Base-by-base conservation (phyloP, 1,140 invertebrate species). In the Drosophila funebris region DNA sequence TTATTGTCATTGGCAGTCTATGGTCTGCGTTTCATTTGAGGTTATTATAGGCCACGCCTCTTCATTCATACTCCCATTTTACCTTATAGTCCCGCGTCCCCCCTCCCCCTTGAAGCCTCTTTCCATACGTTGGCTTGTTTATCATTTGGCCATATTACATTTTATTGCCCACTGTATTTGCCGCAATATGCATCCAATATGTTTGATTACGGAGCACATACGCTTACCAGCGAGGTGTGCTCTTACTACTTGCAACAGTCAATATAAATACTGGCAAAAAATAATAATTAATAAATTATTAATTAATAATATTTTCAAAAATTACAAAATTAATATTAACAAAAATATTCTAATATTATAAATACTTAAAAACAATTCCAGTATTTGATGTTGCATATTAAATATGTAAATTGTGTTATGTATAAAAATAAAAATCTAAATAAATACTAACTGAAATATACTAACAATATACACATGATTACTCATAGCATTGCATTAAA, bases 1-100 rank as follows among this genome's bases (percentile, higher is more conserved):
- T 84, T 84, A 84, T 80, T 84, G 80, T 85, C 76, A 84, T 84
- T 85, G 80, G 53, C 60, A 31, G 61, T 66, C 60, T 22, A 46
- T 43, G 76, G 58, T 62, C 62, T 69, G 53, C 58, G 48, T 76
- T 84, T 76, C 71, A 76, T 84, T 84, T 84, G 63, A 80, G 81
- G 64, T 84, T 83, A 83, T 83, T 84, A 73, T 76, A 75, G 14
- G 13, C 56, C 39, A 74, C 29, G 20, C 52, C 18, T 33, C 58
- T 11, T 14, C 8, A n/a, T 14, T 13, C n/a, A 36, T 4, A 36
- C n/a, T 6, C 43, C 41, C 16, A 2, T 44, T 20, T 8, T 3
- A 13, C 22, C 20, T 18, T 46, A 46, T 22, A 22, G n/a, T 27
- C 22, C 0, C 27, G 6, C 18, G 37, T 4, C 48, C 14, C 11